Percentiles rank a stretch among this genome's conserved stretches.
phyloP scores from a whole-genome alignment of 2,888 invertebrate genomes.

The Trichogramma evanescens region DNA sequence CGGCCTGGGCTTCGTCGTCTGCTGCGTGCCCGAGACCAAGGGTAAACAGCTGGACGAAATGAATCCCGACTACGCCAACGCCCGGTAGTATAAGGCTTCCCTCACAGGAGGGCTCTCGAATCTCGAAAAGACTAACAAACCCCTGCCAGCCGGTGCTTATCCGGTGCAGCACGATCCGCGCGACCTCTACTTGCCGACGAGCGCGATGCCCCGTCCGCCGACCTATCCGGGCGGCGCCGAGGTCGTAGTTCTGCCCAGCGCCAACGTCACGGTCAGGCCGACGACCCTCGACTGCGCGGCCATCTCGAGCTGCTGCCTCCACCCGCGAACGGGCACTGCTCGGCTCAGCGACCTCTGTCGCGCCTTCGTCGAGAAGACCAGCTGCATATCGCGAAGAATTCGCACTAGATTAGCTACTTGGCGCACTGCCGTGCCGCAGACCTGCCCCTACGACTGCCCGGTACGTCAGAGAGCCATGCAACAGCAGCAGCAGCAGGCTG shows the following conservation, averaged over 20 bases:
- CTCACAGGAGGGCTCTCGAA: slow-evolving; percentile 44
- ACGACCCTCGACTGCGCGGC: slow-evolving; percentile 33
- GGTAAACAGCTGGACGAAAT: slow-evolving; percentile 85
- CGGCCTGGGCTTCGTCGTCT: slow-evolving; percentile 76
- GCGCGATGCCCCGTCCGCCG: slow-evolving; percentile 5
- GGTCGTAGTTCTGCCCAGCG: slow-evolving; percentile 29
- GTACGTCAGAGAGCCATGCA: slow-evolving; percentile 1
- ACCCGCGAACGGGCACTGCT: slow-evolving; percentile 20
- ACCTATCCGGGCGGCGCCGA: not conserved
- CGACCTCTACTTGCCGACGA: slow-evolving; percentile 27
- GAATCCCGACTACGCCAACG: slow-evolving; percentile 60
- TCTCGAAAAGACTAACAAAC: slow-evolving; percentile 41
- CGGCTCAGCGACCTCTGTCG: slow-evolving; percentile 37
- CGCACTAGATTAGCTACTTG: slow-evolving; percentile 17
- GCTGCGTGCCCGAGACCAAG: slow-evolving; percentile 85
- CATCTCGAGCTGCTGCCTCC: slow-evolving; percentile 22
- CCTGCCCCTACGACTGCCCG: not conserved
- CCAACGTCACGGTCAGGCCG: slow-evolving; percentile 27
- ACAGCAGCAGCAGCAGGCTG: not conserved
- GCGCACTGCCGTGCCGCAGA: slow-evolving; percentile 5
- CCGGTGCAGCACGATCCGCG: slow-evolving; percentile 38
- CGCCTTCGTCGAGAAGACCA: slow-evolving; percentile 40
- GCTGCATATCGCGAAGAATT: slow-evolving; percentile 35
- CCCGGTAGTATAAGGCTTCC: slow-evolving; percentile 48
- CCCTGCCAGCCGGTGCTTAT: slow-evolving; percentile 38